A percentile compares a stretch with the other conserved stretches of the same genome.
These are phyloP conservation scores for Acrocephalus scirpaceus DNA, from an alignment of 2,797 vertebrate species.

Conservation along the genomic window DNA sequence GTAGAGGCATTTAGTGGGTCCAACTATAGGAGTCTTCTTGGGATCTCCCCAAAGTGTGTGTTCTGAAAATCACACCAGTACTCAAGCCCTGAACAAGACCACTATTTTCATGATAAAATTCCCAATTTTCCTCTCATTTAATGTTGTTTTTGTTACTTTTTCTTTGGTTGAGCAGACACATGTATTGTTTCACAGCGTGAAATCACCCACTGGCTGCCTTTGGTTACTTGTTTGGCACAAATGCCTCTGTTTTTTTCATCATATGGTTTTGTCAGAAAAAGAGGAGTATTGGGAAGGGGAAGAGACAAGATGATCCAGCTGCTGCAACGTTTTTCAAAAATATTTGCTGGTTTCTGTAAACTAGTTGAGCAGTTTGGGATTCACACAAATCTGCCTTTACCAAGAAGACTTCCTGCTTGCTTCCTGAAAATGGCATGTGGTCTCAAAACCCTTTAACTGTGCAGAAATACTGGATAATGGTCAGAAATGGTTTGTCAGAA, in stretches of 20 bases:
- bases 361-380: background rate
- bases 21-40: rapidly evolving
- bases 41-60: background rate
- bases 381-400: background rate
- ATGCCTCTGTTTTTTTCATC: background rate
- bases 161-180: background rate
- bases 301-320: background rate
- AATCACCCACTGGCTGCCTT: background rate
- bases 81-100: background rate
- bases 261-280: background rate
- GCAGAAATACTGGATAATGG: background rate
- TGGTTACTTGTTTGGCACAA: background rate
- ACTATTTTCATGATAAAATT: background rate
- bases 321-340: background rate
- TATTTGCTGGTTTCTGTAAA: background rate
- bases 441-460: background rate
- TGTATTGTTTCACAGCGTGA: background rate
- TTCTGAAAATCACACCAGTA: background rate
- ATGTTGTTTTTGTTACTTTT: background rate
- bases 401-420: background rate
- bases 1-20: background rate
- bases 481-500: background rate
- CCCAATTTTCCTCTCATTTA: background rate
- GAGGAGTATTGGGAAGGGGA: background rate
- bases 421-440: background rate